Conservation (phyloP, 1,140 invertebrate genomes). For the Tenebrio molitor region DNA sequence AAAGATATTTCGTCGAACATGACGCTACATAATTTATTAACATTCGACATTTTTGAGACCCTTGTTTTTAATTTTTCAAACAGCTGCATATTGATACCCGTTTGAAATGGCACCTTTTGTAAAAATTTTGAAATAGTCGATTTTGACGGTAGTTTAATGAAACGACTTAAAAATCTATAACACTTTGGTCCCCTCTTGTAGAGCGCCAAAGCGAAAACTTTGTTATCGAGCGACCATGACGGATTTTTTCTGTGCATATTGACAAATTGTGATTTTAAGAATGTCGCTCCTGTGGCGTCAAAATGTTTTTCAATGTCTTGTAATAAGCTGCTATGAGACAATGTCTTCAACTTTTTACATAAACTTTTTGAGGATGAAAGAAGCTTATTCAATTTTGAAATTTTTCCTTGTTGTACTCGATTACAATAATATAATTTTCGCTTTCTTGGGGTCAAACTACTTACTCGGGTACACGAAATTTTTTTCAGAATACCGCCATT, state of each 20-base stretch:
- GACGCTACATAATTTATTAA: constrained; percentile 59
- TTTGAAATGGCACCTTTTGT: constrained; percentile 32
- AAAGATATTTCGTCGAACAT: constrained; percentile 64
- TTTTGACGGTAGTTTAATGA: constrained; percentile 44
- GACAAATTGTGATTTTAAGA: constrained; percentile 3
- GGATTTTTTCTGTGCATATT: too few relatives aligned
- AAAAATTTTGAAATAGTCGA: constrained; percentile 32
- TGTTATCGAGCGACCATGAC: not conserved
- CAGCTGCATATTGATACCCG: constrained; percentile 59
- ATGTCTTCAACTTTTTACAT: not conserved
- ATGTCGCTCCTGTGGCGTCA: not conserved
- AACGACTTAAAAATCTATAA: constrained; percentile 38
- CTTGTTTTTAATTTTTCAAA: constrained; percentile 56
- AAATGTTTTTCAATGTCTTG: constrained; percentile 11
- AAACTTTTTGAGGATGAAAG: not conserved
- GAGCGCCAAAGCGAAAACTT: constrained; percentile 27
- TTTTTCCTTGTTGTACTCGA: not conserved
- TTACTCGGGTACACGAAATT: not conserved
- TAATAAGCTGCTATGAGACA: not conserved
- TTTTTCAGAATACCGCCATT: not conserved
- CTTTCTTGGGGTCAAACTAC: constrained; percentile 1
- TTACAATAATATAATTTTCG: constrained; percentile 5
- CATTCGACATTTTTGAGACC: constrained; percentile 50
- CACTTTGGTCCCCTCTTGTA: constrained; percentile 25
- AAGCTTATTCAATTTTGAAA: constrained; percentile 5